These are phyloP conservation scores for Macrobrachium nipponense DNA, from an alignment of 1,140 invertebrate genomes.

Conservation along the genomic window DNA sequence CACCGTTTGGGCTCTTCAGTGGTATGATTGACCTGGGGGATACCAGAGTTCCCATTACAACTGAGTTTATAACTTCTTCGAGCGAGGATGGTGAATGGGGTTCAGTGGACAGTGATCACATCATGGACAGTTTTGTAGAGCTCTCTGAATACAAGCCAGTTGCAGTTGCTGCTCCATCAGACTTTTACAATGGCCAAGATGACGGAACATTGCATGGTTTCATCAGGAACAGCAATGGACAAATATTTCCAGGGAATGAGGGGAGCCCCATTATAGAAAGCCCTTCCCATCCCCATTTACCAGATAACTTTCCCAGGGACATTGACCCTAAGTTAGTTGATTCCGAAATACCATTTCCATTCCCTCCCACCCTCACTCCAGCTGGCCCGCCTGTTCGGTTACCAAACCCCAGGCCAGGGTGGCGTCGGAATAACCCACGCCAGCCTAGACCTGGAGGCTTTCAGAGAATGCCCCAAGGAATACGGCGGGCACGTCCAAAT, in stretches of 20 bases:
- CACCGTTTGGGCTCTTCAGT: conserved; percentile 36
- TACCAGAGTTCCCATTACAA: background rate
- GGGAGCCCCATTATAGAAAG: background rate
- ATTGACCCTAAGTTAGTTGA: conserved; percentile 44
- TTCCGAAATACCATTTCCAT: conserved; percentile 39
- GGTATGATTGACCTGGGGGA: conserved; percentile 22
- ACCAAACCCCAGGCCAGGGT: conserved; percentile 3
- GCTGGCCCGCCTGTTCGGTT: background rate
- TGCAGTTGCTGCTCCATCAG: conserved; percentile 8
- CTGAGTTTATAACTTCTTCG: background rate
- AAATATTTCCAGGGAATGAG: too few species aligned
- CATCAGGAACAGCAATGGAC: too few species aligned
- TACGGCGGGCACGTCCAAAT: background rate
- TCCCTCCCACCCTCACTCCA: conserved; percentile 31
- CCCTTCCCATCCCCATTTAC: conserved; percentile 20
- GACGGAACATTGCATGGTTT: too few species aligned
- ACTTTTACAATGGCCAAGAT: background rate
- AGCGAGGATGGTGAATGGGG: background rate
- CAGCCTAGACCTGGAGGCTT: background rate
- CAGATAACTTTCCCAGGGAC: conserved; percentile 50
- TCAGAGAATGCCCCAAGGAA: background rate
- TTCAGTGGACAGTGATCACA: background rate
- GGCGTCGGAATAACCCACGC: conserved; percentile 20
- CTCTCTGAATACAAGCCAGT: conserved; percentile 39
- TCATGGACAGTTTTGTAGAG: conserved; percentile 25